phyloP scores from a whole-genome alignment of 2,113 vertebrate species.

The Colaptes auratus region DNA sequence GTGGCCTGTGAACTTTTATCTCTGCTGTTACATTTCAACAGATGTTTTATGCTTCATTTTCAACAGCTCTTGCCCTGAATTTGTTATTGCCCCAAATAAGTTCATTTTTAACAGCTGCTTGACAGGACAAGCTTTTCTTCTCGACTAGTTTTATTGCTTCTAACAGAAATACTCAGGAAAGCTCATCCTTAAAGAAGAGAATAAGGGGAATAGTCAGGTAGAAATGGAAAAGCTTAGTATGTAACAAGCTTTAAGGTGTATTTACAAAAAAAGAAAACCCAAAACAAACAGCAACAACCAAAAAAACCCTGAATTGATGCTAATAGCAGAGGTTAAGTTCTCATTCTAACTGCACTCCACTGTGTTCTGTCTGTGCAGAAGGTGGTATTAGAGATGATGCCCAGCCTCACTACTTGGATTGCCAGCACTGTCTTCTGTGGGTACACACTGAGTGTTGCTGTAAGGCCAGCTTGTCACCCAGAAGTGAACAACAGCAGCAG shows the following conservation, averaged over 20 bases:
- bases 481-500: background rate
- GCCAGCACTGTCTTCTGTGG: accelerated
- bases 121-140: conserved; percentile 11
- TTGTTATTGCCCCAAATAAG: background rate
- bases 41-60: background rate
- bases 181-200: background rate
- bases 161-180: background rate
- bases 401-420: background rate
- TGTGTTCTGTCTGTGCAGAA: background rate
- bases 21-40: background rate
- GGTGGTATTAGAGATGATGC: background rate
- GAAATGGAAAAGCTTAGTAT: background rate
- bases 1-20: background rate
- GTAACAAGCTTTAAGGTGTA: background rate
- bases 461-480: background rate
- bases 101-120: conserved; percentile 2
- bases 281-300: too few relatives aligned
- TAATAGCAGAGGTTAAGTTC: background rate
- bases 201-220: background rate
- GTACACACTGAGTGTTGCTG: background rate
- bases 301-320: background rate
- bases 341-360: background rate
- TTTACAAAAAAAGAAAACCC: background rate
- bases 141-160: background rate
- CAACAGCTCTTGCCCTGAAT: background rate